Percentiles rank a stretch among this genome's conserved stretches.
These are phyloP conservation scores for Cylindroiulus punctatus DNA, from an alignment of 2,888 invertebrate genomes.

Conservation along the genomic window DNA sequence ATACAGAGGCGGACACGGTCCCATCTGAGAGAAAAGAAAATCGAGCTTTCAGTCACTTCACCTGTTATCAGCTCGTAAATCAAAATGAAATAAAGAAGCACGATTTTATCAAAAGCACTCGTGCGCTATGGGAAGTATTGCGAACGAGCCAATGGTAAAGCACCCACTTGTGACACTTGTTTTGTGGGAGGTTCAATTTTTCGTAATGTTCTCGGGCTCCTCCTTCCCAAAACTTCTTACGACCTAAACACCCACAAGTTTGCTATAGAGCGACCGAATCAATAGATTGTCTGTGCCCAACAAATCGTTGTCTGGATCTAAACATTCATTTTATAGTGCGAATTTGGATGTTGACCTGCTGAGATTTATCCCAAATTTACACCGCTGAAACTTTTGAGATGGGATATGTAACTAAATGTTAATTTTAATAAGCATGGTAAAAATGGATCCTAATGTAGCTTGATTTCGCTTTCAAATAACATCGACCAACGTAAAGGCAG, in stretches of 20 bases:
- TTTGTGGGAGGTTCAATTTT: not conserved
- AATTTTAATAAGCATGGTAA: too few species aligned
- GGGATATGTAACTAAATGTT: not conserved
- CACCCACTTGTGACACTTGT: not conserved
- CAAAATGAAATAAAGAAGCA: slow-evolving; percentile 25
- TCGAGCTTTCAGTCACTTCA: slow-evolving; percentile 23
- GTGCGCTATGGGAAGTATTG: not conserved
- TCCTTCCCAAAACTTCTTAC: not conserved
- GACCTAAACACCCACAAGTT: slow-evolving; percentile 22
- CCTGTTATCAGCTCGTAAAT: slow-evolving; percentile 26
- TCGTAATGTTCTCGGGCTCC: not conserved
- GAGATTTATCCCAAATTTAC: not conserved
- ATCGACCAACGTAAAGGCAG: not conserved
- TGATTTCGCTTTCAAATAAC: not conserved
- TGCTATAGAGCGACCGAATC: not conserved
- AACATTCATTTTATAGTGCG: not conserved
- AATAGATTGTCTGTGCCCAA: not conserved
- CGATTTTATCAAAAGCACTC: slow-evolving; percentile 11
- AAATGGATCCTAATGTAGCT: not conserved
- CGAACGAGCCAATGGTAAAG: slow-evolving; percentile 8
- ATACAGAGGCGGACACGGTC: not conserved
- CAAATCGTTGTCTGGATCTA: not conserved
- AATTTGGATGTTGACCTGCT: not conserved
- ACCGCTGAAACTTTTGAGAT: not conserved
- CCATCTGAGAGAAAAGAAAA: slow-evolving; percentile 35